Percentiles rank a stretch among this genome's conserved stretches.
Evolutionary conservation across 2,888 invertebrate genomes (phyloP).

Genomic region (Troides oblongomaculatus): DNA sequence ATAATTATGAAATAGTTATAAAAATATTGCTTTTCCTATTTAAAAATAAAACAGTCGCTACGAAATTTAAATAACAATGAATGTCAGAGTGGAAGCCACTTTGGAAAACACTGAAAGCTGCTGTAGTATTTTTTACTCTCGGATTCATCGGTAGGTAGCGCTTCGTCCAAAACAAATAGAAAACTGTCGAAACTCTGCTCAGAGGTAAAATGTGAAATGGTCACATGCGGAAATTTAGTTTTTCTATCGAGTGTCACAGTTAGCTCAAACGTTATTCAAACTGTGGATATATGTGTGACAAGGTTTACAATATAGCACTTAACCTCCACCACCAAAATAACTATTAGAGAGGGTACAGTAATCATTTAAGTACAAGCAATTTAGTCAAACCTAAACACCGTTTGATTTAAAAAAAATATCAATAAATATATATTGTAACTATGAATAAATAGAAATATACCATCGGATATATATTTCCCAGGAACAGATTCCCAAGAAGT

Average conservation of each 20-base stretch:
- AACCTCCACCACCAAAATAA: too few species aligned
- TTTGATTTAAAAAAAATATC: too few species aligned
- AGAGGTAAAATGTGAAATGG: background rate
- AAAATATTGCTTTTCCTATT: background rate
- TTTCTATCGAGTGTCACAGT: background rate
- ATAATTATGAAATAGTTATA: background rate
- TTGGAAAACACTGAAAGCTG: conserved; percentile 6
- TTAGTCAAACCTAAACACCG: too few species aligned
- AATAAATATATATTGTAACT: too few species aligned
- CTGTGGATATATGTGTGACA: background rate
- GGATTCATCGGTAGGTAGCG: background rate
- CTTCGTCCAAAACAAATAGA: conserved; percentile 12
- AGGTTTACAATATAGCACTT: background rate
- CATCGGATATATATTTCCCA: too few species aligned
- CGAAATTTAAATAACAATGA: conserved; percentile 4
- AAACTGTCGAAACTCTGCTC: background rate
- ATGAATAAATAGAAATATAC: too few species aligned
- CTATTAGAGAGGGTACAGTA: too few species aligned
- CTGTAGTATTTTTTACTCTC: conserved; percentile 4
- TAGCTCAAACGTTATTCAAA: background rate
- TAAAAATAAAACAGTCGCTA: background rate
- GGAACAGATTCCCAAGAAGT: background rate
- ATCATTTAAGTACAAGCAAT: too few species aligned
- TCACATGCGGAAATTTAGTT: background rate
- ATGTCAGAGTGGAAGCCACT: conserved; percentile 10